Evolutionary conservation across 2,888 invertebrate genomes (phyloP), one percentile per base, ranked within the genome.

Genomic region (Liposcelis brunnea): DNA sequence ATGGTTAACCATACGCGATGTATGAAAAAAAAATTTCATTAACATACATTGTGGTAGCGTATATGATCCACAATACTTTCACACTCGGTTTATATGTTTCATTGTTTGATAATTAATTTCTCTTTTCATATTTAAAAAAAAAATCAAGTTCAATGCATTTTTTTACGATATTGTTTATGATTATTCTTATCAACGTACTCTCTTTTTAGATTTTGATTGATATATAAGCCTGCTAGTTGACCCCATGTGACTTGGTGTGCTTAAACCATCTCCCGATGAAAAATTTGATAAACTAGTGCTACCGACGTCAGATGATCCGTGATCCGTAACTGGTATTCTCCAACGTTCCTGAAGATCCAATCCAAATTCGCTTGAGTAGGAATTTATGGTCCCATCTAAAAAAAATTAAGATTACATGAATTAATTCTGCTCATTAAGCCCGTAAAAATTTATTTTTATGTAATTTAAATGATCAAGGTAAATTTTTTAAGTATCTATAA

Each of bases 221-320:
- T 52, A 46, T 44, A 56, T 53, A 47, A 56, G 53, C 46, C 53
- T 54, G 18, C 55, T 55, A 32, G 56, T 56, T 8, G 56, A 56
- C 21, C 56, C 56, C 54, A 55, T 54, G 42, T 55, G 55, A 37
- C 55, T 55, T n/a, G 40, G 40, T 8, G 40, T 40, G 40, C 40
- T 40, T n/a, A 40, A 21, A n/a, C 40, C 40, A 19, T 40, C 40
- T 19, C 40, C 40, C 3, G 40, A 40, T 4, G 40, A 40, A 19
- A 40, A 40, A 19, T 40, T 40, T 8, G 40, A 40, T 6, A 40
- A 11, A 21, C 40, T 40, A 5, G 18, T 19, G 11, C 40, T 40
- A 5, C 40, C 40, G 19, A 19, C 40, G 19, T 40, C 40, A 19
- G 19, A 19, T 6, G n/a, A 14, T 6, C 26, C 8, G 26, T 4